Evolutionary conservation across 2,113 vertebrate genomes (phyloP).

Genomic region (Gopherus evgoodei): DNA sequence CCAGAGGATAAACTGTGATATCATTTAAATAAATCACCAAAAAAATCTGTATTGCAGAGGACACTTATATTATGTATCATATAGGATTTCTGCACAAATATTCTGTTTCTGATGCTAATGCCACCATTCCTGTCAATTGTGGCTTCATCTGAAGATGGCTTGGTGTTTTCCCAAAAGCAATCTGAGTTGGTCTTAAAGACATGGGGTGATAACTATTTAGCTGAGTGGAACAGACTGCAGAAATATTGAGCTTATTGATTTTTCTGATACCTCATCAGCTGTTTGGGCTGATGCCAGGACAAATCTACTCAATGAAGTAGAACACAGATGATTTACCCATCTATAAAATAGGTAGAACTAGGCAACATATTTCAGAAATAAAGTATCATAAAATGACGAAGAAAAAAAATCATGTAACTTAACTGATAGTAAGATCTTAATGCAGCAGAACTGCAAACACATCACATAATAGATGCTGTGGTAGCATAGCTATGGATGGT

Average conservation of each 20-base stretch:
- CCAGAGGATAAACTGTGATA: neutral
- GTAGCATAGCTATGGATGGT: neutral
- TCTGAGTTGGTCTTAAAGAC: neutral
- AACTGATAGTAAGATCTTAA: neutral
- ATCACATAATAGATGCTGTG: neutral
- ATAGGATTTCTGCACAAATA: conserved; percentile 2
- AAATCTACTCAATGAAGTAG: neutral
- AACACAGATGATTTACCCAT: neutral
- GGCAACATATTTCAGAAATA: neutral
- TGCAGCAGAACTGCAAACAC: neutral
- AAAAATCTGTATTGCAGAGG: conserved; percentile 17
- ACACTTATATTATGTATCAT: conserved; percentile 17
- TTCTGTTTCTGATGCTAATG: neutral
- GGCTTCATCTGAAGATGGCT: neutral
- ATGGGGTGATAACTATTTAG: neutral
- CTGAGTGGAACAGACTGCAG: neutral
- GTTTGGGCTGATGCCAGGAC: neutral
- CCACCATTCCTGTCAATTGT: neutral
- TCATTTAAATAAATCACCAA: conserved; percentile 11
- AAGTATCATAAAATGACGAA: neutral
- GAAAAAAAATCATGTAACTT: neutral
- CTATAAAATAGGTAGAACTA: neutral
- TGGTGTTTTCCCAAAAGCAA: neutral
- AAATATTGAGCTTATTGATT: neutral
- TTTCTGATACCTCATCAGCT: neutral